A percentile compares a stretch with the other conserved stretches of the same genome.
These are phyloP conservation scores for Brachionus manjavacas DNA, from an alignment of 1,140 invertebrate genomes.

Conservation along the genomic window DNA sequence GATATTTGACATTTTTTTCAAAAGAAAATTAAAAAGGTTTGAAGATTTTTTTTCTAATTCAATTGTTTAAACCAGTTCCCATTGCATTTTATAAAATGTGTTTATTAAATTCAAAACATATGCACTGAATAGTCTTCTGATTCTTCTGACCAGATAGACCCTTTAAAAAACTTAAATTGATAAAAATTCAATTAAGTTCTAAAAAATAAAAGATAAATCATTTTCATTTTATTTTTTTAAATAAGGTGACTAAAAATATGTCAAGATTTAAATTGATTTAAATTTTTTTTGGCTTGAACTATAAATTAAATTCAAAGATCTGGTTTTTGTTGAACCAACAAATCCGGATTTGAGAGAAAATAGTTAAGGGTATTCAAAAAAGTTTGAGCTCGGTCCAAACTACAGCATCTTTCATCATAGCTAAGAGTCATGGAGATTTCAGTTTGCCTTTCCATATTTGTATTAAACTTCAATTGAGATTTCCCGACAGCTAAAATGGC, in stretches of 20 bases:
- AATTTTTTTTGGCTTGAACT: not conserved
- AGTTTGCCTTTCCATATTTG: slow-evolving; percentile 12
- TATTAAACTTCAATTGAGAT: slow-evolving; percentile 11
- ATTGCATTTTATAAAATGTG: too few relatives aligned
- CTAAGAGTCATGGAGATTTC: slow-evolving; percentile 12
- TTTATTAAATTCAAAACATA: too few relatives aligned
- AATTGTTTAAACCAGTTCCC: too few relatives aligned
- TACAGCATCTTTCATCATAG: slow-evolving; percentile 21
- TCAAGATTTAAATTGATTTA: not conserved
- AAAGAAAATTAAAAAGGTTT: too few relatives aligned
- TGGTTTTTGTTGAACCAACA: not conserved
- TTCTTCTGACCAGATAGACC: too few relatives aligned
- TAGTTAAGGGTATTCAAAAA: slow-evolving; percentile 17
- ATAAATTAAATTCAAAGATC: not conserved
- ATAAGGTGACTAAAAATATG: not conserved
- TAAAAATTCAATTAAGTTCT: too few relatives aligned
- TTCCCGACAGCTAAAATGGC: slow-evolving; percentile 41
- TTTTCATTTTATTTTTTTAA: not conserved
- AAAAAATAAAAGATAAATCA: too few relatives aligned
- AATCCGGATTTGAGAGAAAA: slow-evolving; percentile 31
- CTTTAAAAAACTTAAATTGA: too few relatives aligned
- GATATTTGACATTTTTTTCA: too few relatives aligned
- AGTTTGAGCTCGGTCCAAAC: slow-evolving; percentile 3
- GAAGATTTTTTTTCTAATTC: too few relatives aligned
- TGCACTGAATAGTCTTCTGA: too few relatives aligned